phyloP scores from a whole-genome alignment of 2,113 vertebrate species.

The Ptychochromis oligacanthus region DNA sequence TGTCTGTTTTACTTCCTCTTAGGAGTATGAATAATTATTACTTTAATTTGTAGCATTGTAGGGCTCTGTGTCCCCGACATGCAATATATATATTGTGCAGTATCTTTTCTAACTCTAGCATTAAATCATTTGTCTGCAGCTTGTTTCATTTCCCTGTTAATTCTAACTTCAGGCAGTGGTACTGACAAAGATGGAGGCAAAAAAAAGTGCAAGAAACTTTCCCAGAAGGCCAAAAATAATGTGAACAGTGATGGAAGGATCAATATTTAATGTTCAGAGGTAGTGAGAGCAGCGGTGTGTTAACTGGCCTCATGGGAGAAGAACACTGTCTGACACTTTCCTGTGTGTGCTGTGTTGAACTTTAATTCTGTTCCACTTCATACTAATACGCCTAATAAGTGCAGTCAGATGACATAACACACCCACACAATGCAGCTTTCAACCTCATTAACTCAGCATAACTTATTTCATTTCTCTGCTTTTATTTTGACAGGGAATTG shows the following conservation, averaged over 20 bases:
- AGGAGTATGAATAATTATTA: neutral
- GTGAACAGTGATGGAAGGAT: constrained; percentile 47
- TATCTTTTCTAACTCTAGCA: neutral
- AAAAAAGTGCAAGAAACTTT: constrained; percentile 17
- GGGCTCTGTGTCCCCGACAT: neutral
- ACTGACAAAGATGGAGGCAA: neutral
- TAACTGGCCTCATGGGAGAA: constrained; percentile 51
- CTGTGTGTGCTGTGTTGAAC: neutral
- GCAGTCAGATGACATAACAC: constrained; percentile 4
- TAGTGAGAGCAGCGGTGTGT: constrained; percentile 28
- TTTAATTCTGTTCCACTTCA: neutral
- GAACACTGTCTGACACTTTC: neutral
- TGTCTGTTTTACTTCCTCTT: no score
- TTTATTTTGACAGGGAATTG: neutral
- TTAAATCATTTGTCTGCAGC: neutral
- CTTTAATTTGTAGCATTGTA: neutral
- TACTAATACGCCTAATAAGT: neutral
- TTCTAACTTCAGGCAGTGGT: constrained; percentile 5
- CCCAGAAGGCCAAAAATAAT: constrained; percentile 42
- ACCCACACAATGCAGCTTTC: neutral
- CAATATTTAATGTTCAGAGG: constrained; percentile 55
- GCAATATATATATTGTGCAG: fast-evolving
- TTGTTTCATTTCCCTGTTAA: neutral
- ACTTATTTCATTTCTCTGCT: neutral
- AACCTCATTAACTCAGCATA: neutral